phyloP scores from a whole-genome alignment of 2,888 invertebrate genomes.

The Drosophila emarginata region DNA sequence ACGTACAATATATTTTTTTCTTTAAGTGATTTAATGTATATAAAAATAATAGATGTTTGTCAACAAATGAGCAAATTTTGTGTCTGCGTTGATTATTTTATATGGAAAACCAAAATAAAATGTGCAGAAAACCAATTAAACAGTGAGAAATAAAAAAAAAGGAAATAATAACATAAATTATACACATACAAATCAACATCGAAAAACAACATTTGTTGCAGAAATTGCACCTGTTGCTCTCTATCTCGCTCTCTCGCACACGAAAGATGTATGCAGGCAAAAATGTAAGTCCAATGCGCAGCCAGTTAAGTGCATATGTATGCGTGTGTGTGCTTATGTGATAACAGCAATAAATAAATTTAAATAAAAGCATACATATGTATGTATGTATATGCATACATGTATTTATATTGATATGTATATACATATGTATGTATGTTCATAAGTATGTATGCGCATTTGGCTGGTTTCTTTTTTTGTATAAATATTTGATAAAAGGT shows the following conservation, averaged over 20 bases:
- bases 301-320: constrained; percentile 13
- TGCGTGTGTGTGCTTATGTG: constrained; percentile 1
- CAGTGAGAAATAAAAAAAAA: neutral
- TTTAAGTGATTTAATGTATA: neutral
- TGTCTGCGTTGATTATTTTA: neutral
- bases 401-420: neutral
- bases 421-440: neutral
- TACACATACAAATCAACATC: constrained; percentile 1
- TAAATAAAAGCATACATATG: constrained; percentile 17
- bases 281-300: constrained; percentile 63
- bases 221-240: constrained; percentile 14
- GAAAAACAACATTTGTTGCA: neutral
- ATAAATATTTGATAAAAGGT: neutral
- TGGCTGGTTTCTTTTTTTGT: neutral
- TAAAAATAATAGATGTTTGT: neutral
- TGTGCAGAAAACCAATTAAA: neutral
- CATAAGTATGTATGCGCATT: neutral
- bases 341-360: constrained; percentile 11
- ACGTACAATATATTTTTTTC: neutral
- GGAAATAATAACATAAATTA: constrained; percentile 1
- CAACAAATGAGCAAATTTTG: neutral
- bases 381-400: neutral
- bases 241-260: neutral
- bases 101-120: neutral
- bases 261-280: constrained; percentile 19